Evolutionary conservation across 1,140 invertebrate species (phyloP), one percentile per base, ranked within the genome.

Genomic region (Periplaneta americana): DNA sequence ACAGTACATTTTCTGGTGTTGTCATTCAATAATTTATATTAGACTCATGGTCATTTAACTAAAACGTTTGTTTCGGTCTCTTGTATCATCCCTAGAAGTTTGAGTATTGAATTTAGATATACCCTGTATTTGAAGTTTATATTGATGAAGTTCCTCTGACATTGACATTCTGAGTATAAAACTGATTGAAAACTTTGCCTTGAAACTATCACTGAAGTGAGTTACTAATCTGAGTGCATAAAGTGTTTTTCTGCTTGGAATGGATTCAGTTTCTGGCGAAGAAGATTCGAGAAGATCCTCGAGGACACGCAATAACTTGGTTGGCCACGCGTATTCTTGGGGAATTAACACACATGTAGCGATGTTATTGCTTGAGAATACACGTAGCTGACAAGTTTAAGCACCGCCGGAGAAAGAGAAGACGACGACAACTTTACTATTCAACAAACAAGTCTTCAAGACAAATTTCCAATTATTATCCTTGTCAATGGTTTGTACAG

Each of bases 281-380:
- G 75, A 34, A 4, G 75, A 33, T 22, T 34, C 18, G 0, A 33
- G 32, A 34, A 33, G 34, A 76, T 18, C 1, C 5, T 76, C 17
- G n/a, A 76, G 18, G 13, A 13, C 15, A 76, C 18, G 31, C 33
- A 34, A 78, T 88, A 90, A 93, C 93, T 94, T 93, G 93, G 92
- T 92, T 95, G 94, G 94, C 93, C 94, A 96, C 95, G 95, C 92
- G 95, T 96, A 96, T 96, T 96, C 95, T 96, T 96, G 93, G 95
- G 95, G 94, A 95, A 96, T 96, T 96, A 96, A 96, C 95, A 96
- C 94, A 94, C 91, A 92, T 93, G 92, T 88, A 87, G 91, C 92
- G 94, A 92, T 96, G 95, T 97, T 97, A 97, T 97, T 97, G 96
- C 96, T 97, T 97, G 95, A 97, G 96, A 97, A 97, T 97, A 97